Base-by-base conservation (phyloP, 2,113 vertebrate genomes). In the Tapirus terrestris region DNA sequence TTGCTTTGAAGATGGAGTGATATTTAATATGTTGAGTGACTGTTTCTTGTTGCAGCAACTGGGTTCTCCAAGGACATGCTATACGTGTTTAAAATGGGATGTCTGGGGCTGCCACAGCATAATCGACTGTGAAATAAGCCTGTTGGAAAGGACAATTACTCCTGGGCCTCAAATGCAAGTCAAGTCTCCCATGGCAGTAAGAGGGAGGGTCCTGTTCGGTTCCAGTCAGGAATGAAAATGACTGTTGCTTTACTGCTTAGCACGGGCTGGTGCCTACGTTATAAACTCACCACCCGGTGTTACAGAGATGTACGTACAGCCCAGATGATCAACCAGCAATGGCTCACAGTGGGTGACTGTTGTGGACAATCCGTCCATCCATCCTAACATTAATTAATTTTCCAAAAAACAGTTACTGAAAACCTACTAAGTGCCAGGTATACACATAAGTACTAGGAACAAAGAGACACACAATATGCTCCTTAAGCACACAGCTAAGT, bases 121-220 rank as follows among this genome's bases (percentile, higher is more conserved):
- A 98, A 97, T 97, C 76, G 92, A 97, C 97, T 97, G 97, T 98
- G 98, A 98, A 98, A 98, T 97, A 98, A 97, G 97, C 51, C 96
- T 45, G 68, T 93, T 94, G 93, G 83, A 97, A 96, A 96, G 97
- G 86, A 96, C 96, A 96, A 95, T 98, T 96, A 98, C 92, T 97
- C 90, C 83, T 96, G 91, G 94, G 70, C 86, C 83, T 96, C 96
- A 73, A 86, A 96, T 77, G 72, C 81, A 95, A 98, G 97, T 91
- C 91, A 97, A 89, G 84, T 92, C 90, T 96, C 90, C 84, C 0
- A 2, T 86, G 61, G 83, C 92, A 96, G 83, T 10, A 18, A 88
- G 84, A 94, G 36, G 88, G 90, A 96, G 72, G 80, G 84, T 94
- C 80, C 72, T 65, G 17, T 61, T 94, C 9, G 0, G 72, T 87